Base-by-base conservation (phyloP, 2,113 vertebrate species). In the Dunckerocampus dactyliophorus region DNA sequence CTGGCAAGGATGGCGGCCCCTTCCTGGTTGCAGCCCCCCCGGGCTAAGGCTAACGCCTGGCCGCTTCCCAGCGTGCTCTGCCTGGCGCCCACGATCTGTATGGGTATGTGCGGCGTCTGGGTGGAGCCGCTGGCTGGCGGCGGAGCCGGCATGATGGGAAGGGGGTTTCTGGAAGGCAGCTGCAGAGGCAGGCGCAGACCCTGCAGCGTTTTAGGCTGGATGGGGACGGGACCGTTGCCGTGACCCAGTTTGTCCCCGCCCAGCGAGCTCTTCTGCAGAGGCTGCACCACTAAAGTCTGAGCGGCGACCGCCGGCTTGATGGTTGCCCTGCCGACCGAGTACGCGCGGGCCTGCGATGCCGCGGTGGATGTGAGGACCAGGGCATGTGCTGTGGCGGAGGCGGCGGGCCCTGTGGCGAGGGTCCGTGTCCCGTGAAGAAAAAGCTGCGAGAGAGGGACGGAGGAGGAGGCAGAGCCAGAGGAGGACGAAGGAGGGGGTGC, bases 211-310 rank as follows among this genome's bases (percentile, higher is more conserved):
- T 98, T 98, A n/a, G 96, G 94, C 42, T 96, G 95, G 76, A 98
- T 95, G 55, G 94, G 93, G 63, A 96, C 60, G 3, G 95, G 93
- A 0, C 94, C 91, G 1, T 78, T 75, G 1, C 72, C 62, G 34
- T 83, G 79, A 42, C 77, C 63, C 0, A 65, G 46, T 7, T 90
- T 92, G 50, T 90, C 88, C 0, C 59, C n/a, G 2, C 67, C 24
- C 11, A 82, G 71, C 1, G 85, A 74, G 21, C 74, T 90, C 60
- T 95, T 92, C 84, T 97, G 87, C 75, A 98, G 90, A 0, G 95
- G 96, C 60, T 98, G 95, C 19, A 98, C 95, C 54, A 98, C 95
- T 63, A 98, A 89, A 1, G 96, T 97, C 85, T 98, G 96, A 52
- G 95, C 90, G 15, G 86, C 87, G 51, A 0, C 88, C 39, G 71